Percentiles rank a stretch among this genome's conserved stretches.
Conservation (phyloP, 2,888 invertebrate genomes). For the Silvanus unidentatus region DNA sequence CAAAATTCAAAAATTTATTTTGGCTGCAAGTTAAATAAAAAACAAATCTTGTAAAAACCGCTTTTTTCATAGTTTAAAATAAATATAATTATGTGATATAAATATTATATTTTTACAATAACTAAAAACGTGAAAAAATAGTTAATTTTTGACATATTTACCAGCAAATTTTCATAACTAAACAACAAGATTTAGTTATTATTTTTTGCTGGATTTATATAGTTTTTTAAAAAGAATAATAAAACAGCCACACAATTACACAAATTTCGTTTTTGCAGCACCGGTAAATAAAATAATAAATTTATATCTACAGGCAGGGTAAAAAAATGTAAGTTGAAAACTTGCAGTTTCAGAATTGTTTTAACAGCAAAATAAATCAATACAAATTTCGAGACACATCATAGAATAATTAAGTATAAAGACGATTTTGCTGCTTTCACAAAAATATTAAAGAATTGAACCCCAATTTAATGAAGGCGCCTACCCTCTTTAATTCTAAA, state of each 20-base stretch:
- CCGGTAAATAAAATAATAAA: too few relatives aligned
- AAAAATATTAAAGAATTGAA: neutral
- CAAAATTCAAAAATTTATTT: conserved; percentile 32
- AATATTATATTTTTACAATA: conserved; percentile 5
- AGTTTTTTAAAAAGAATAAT: too few relatives aligned
- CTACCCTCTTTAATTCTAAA: neutral
- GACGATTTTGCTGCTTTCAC: conserved; percentile 9
- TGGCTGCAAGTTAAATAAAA: conserved; percentile 25
- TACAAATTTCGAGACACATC: conserved; percentile 43
- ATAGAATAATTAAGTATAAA: conserved; percentile 32
- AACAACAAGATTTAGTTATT: conserved; percentile 1
- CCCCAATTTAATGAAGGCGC: conserved; percentile 1
- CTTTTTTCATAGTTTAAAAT: conserved; percentile 16
- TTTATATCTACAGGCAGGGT: conserved; percentile 38
- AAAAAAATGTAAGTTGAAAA: conserved; percentile 39
- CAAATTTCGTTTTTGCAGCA: neutral
- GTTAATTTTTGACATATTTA: neutral
- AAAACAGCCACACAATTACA: too few relatives aligned
- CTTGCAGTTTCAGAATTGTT: conserved; percentile 35
- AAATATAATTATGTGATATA: conserved; percentile 14
- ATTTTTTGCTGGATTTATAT: too few relatives aligned
- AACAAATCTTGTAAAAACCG: conserved; percentile 10
- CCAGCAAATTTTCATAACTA: conserved; percentile 7
- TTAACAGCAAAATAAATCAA: conserved; percentile 23
- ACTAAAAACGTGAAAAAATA: neutral